Evolutionary conservation across 2,888 invertebrate genomes (phyloP), one percentile per base, ranked within the genome.

Genomic region (Latheticus oryzae): DNA sequence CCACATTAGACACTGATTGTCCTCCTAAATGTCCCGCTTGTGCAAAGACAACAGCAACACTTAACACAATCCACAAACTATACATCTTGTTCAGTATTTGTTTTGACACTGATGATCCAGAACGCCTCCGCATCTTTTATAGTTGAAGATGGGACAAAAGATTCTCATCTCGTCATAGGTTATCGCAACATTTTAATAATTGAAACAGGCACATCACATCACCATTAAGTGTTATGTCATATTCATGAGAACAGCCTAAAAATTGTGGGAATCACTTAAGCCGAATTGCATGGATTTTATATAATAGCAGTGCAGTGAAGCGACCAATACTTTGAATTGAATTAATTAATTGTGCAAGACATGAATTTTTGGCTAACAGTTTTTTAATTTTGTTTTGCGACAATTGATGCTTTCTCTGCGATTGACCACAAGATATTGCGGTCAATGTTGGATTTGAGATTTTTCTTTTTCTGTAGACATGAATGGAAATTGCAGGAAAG

Each of bases 301-400:
- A 48, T 48, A 55, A 55, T 40, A 5, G 32, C 17, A 19, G 8
- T 33, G 33, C 42, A 52, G 12, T 51, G 13, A 30, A 51, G 32
- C 12, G 32, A 28, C 19, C 19, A 32, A 51, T 54, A 45, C 9
- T 15, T 9, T 17, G 28, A n/a, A n/a, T n/a, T n/a, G 45, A 37
- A 54, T 45, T 54, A 54, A 54, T 54, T 30, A 54, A 38, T 54
- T 54, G 43, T 28, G 53, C 35, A 54, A 54, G 33, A 35, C 9
- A 19, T 19, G 24, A 32, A 7, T 24, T 33, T 33, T 48, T 37
- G 26, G 16, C 9, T 4, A 37, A 24, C 12, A 9, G 28, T 47
- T 8, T 26, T 35, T 23, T 47, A 33, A 37, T 33, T 33, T n/a
- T n/a, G n/a, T n/a, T n/a, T n/a, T n/a, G n/a, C n/a, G n/a, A n/a